Evolutionary conservation across 2,888 invertebrate species (phyloP).

Genomic region (Drosophila ezoana): DNA sequence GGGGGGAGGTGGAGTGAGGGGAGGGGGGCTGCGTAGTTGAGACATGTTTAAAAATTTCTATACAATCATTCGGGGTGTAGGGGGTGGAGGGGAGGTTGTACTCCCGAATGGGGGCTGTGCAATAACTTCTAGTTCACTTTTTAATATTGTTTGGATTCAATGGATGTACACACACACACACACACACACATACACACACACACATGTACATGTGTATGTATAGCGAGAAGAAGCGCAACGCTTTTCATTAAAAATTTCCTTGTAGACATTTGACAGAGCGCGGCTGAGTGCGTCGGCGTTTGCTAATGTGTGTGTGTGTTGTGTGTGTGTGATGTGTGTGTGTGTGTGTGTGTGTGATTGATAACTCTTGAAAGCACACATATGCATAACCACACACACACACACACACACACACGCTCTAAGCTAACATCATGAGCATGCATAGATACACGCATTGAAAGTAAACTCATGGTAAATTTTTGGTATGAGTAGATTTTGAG

Average conservation of each 20-base stretch:
- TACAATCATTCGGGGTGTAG: slow-evolving; percentile 52
- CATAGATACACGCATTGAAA: too few relatives aligned
- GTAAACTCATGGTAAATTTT: not conserved
- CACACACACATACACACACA: slow-evolving; percentile 1
- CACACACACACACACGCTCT: not conserved
- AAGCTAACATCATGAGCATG: too few relatives aligned
- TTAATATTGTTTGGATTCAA: slow-evolving; percentile 76
- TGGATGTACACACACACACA: slow-evolving; percentile 7
- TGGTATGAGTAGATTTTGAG: too few relatives aligned
- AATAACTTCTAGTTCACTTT: slow-evolving; percentile 77
- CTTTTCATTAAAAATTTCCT: slow-evolving; percentile 74
- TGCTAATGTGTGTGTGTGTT: not conserved
- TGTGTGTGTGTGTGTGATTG: slow-evolving; percentile 29
- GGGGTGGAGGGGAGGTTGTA: not conserved
- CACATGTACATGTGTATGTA: not conserved
- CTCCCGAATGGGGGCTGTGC: slow-evolving; percentile 35
- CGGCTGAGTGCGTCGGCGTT: slow-evolving; percentile 11
- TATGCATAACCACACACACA: not conserved
- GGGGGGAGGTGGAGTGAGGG: not conserved
- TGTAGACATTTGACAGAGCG: slow-evolving; percentile 65
- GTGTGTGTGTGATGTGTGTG: not conserved
- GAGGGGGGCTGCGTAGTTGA: slow-evolving; percentile 70
- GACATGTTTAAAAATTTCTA: slow-evolving; percentile 80
- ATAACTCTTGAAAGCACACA: slow-evolving; percentile 34
- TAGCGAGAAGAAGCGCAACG: slow-evolving; percentile 16